These are phyloP conservation scores for Drosophila simulans DNA, from an alignment of 1,140 invertebrate species.

Conservation along the genomic window DNA sequence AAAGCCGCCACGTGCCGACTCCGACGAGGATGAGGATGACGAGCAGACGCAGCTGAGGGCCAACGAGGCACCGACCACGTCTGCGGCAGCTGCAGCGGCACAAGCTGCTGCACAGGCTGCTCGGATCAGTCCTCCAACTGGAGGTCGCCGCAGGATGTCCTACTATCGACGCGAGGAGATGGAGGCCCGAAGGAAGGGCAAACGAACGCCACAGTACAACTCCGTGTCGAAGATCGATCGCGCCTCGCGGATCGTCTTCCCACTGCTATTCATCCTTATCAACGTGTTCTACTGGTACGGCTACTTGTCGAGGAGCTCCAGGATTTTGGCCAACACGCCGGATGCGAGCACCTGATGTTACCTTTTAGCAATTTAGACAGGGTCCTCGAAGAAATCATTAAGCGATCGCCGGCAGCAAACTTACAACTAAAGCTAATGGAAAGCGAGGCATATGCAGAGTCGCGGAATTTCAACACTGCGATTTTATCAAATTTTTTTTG, in stretches of 20 bases:
- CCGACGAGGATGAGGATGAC: slow-evolving; percentile 74
- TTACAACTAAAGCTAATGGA: slow-evolving; percentile 10
- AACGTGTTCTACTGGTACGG: slow-evolving; percentile 93
- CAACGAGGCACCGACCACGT: slow-evolving; percentile 59
- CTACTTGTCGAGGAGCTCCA: slow-evolving; percentile 88
- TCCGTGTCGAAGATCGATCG: slow-evolving; percentile 93
- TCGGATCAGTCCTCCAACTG: slow-evolving; percentile 31
- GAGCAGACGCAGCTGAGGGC: slow-evolving; percentile 71
- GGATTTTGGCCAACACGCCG: slow-evolving; percentile 79
- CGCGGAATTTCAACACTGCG: neutral
- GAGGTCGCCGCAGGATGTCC: slow-evolving; percentile 75
- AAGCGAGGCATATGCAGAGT: neutral
- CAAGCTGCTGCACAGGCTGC: slow-evolving; percentile 45
- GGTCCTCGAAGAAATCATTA: slow-evolving; percentile 76
- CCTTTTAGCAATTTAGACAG: slow-evolving; percentile 85
- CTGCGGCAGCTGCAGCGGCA: slow-evolving; percentile 54
- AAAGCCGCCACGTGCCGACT: slow-evolving; percentile 23
- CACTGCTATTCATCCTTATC: slow-evolving; percentile 90
- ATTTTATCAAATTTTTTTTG: neutral
- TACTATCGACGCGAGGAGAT: slow-evolving; percentile 80
- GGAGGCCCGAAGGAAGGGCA: slow-evolving; percentile 85
- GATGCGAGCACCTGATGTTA: slow-evolving; percentile 83
- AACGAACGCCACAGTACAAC: slow-evolving; percentile 88
- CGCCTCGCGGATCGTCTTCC: slow-evolving; percentile 90
- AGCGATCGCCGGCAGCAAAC: slow-evolving; percentile 56